These are phyloP conservation scores for Alces alces DNA, from an alignment of 2,113 vertebrate species.

Conservation along the genomic window DNA sequence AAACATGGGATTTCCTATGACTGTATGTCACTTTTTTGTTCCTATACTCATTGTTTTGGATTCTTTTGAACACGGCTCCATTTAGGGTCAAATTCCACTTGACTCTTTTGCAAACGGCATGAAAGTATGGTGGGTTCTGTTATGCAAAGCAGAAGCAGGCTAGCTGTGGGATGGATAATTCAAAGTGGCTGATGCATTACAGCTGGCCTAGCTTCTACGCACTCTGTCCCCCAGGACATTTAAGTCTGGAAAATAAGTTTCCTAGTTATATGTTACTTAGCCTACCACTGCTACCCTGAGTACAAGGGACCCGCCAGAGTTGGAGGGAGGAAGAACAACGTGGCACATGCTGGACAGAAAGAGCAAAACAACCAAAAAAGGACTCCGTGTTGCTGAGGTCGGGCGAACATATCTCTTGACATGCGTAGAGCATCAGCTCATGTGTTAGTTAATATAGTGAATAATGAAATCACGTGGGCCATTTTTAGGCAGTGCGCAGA, in stretches of 20 bases:
- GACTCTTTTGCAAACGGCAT: not conserved
- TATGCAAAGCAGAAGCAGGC: not conserved
- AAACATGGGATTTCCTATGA: not conserved
- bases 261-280: not conserved
- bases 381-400: not conserved
- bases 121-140: not conserved
- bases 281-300: not conserved
- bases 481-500: not conserved
- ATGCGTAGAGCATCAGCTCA: not conserved
- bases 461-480: not conserved
- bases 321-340: not conserved
- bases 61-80: not conserved
- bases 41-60: not conserved
- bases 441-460: not conserved
- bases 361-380: not conserved
- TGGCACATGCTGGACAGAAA: not conserved
- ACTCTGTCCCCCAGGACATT: not conserved
- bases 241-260: not conserved
- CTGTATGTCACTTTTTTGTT: not conserved
- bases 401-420: rapidly evolving
- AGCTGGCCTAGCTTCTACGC: not conserved
- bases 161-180: not conserved
- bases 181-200: not conserved
- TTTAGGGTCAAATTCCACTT: not conserved
- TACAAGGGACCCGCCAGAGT: not conserved